Evolutionary conservation across 2,113 vertebrate genomes (phyloP), one percentile per base, ranked within the genome.

Genomic region (Regulus satrapa): DNA sequence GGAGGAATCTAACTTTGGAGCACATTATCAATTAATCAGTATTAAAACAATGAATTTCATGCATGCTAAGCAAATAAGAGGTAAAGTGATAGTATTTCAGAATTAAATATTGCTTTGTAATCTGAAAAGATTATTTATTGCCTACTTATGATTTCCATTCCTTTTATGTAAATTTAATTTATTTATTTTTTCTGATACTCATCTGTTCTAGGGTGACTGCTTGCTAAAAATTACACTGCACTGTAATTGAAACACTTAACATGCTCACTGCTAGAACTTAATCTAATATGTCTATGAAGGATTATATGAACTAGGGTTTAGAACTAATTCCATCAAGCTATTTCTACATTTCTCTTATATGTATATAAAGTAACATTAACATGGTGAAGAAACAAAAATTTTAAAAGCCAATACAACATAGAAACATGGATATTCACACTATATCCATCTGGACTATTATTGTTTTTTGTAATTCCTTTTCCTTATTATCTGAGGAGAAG

Each of bases 101-200:
- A 49, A 68, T 68, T 75, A 89, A 92, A 41, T 54, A 32, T 43
- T 94, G n/a, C 26, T 95, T 89, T 61, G 25, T 66, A 89, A 91
- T 75, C 7, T 73, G 29, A 13, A 87, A 87, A 89, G 45, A n/a
- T 64, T 89, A 87, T 51, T 93, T 88, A 67, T 69, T 58, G 24
- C 18, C n/a, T 88, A 34, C 87, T 81, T 89, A 38, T 87, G 40
- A 72, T 75, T 49, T 85, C n/a, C 20, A 51, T 66, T 94, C 32
- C n/a, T 75, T 74, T 92, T 69, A 92, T 69, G 66, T 76, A 94
- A 73, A 69, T 91, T 94, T 91, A 74, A 94, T 95, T 87, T 94
- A 64, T 18, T 89, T 74, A 80, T 87, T 92, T 51, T 89, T 92
- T 49, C 77, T 54, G 26, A 48, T 63, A 52, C 10, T 91, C 49